Percentiles rank a stretch among this genome's conserved stretches.
phyloP scores from a whole-genome alignment of 2,113 vertebrate species.

The Verasper variegatus region DNA sequence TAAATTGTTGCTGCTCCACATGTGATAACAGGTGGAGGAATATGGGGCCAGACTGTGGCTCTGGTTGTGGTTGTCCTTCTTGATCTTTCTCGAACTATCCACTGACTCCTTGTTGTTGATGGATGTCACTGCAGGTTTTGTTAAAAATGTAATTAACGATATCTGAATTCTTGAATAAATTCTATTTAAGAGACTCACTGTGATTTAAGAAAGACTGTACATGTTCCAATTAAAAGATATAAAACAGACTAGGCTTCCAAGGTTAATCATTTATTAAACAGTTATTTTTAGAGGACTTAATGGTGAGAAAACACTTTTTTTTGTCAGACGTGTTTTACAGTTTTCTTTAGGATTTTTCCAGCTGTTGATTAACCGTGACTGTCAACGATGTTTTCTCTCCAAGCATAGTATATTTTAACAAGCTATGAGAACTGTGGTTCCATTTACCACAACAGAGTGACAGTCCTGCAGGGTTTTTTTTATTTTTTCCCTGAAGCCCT shows the following conservation, averaged over 20 bases:
- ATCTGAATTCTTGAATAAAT: background rate
- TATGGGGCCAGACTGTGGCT: background rate
- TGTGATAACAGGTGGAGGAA: background rate
- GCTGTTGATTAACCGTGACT: constrained; percentile 56
- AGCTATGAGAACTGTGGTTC: constrained; percentile 34
- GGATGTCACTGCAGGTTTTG: background rate
- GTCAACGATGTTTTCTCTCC: constrained; percentile 56
- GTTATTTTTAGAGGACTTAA: too few species aligned
- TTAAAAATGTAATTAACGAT: background rate
- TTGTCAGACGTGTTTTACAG: background rate
- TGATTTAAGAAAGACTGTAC: background rate
- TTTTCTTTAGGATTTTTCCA: constrained; percentile 33
- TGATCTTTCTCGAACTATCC: background rate
- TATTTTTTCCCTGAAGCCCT: background rate
- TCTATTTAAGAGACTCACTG: background rate
- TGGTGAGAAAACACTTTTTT: background rate
- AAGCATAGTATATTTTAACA: constrained; percentile 38
- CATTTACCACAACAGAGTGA: constrained; percentile 45
- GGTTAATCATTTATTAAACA: background rate
- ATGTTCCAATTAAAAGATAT: background rate
- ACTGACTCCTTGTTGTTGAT: background rate
- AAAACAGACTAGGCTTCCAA: background rate
- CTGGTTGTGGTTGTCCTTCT: too few species aligned
- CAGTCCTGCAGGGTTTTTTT: constrained; percentile 33
- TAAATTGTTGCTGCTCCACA: background rate